Conservation (phyloP, 2,797 vertebrate species). For the Avahi laniger region DNA sequence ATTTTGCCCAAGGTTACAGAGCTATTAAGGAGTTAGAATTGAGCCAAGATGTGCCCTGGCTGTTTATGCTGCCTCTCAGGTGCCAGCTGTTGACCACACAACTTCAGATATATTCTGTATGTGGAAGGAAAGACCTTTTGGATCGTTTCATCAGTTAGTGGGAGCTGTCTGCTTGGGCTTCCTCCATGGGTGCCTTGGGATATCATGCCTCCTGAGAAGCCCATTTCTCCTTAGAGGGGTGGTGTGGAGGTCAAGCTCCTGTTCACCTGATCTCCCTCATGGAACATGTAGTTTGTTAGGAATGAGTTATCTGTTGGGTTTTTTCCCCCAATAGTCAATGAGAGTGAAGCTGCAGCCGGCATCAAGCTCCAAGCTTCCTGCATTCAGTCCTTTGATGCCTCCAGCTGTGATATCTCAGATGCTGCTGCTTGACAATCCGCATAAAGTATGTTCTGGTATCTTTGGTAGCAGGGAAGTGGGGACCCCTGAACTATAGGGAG, state of each 20-base stretch:
- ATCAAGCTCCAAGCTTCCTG: conserved; percentile 86
- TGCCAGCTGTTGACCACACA: neutral
- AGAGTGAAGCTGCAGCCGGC: conserved; percentile 91
- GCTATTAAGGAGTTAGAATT: neutral
- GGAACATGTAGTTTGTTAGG: neutral
- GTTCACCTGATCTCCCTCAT: neutral
- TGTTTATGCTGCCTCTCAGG: neutral
- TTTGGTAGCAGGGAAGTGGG: neutral
- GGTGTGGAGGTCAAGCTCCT: neutral
- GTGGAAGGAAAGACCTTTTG: neutral
- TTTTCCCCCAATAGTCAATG: conserved; percentile 85
- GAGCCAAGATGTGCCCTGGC: too few relatives aligned
- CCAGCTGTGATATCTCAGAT: conserved; percentile 90
- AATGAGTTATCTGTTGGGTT: neutral
- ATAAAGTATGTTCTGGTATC: conserved; percentile 82
- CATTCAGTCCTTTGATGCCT: conserved; percentile 90
- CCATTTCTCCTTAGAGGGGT: neutral
- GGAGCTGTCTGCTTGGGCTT: neutral
- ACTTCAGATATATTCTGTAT: neutral
- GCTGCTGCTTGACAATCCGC: conserved; percentile 90
- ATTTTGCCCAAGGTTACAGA: neutral
- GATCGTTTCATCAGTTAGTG: neutral
- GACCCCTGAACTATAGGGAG: neutral
- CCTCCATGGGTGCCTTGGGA: too few relatives aligned
- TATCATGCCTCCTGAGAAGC: neutral